Percentiles rank a stretch among this genome's conserved stretches.
Evolutionary conservation across 2,888 invertebrate genomes (phyloP).

Genomic region (Lypha dubia): DNA sequence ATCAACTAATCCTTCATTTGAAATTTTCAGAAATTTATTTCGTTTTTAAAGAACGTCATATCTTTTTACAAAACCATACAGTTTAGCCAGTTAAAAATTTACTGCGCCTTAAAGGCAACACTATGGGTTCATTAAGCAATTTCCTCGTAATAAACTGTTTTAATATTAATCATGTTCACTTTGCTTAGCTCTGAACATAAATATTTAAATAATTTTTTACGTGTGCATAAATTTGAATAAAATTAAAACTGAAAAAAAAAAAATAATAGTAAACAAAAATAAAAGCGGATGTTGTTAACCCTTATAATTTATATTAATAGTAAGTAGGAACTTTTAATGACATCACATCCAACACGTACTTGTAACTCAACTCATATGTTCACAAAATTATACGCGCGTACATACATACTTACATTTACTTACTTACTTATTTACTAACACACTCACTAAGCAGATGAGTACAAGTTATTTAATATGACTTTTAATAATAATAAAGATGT

Average conservation of each 20-base stretch:
- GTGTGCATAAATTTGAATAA: slow-evolving; percentile 46
- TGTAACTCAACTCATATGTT: slow-evolving; percentile 31
- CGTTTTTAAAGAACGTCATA: no score
- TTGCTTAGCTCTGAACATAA: background rate
- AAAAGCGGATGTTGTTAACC: slow-evolving; percentile 66
- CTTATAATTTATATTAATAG: slow-evolving; percentile 41
- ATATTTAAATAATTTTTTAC: slow-evolving; percentile 27
- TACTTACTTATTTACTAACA: slow-evolving; percentile 16
- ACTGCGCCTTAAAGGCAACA: background rate
- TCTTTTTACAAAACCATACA: background rate
- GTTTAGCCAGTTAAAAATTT: no score
- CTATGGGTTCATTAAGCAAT: background rate
- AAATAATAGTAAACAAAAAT: slow-evolving; percentile 33
- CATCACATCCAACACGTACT: slow-evolving; percentile 60
- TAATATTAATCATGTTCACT: background rate
- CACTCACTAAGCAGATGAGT: slow-evolving; percentile 14
- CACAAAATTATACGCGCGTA: no score
- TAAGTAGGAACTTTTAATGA: slow-evolving; percentile 68
- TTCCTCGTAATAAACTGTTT: background rate
- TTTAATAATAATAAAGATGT: slow-evolving; percentile 57
- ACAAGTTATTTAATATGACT: slow-evolving; percentile 52
- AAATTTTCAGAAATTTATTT: no score
- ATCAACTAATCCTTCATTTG: no score
- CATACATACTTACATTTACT: background rate
- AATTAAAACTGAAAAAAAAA: slow-evolving; percentile 13